A percentile compares a stretch with the other conserved stretches of the same genome.
Conservation (phyloP, 2,797 vertebrate species). For the Spheniscus humboldti region DNA sequence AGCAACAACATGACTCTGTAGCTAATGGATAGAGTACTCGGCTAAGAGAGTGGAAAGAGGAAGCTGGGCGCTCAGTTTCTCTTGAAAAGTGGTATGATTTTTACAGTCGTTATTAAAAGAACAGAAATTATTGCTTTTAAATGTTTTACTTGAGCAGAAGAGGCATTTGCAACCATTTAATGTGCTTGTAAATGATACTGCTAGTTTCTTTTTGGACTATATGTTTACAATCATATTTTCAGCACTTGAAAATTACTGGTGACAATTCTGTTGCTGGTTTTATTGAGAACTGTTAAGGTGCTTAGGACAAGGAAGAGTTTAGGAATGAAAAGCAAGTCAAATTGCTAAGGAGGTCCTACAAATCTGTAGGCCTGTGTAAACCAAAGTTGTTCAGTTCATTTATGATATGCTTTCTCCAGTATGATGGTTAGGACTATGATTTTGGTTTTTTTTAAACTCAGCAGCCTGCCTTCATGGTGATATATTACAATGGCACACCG, state of each 20-base stretch:
- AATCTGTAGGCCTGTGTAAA: background rate
- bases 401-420: background rate
- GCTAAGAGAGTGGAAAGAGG: background rate
- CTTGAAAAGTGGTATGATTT: background rate
- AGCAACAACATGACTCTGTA: background rate
- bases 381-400: background rate
- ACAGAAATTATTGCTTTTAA: background rate
- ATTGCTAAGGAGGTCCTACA: background rate
- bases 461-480: background rate
- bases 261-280: background rate
- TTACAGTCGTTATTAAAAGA: background rate
- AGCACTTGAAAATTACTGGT: background rate
- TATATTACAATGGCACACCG: background rate
- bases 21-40: background rate
- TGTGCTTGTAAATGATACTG: background rate
- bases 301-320: background rate
- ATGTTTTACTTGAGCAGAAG: background rate
- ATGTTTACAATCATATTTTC: background rate
- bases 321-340: background rate
- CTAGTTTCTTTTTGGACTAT: background rate
- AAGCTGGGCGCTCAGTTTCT: background rate
- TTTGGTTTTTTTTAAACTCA: background rate
- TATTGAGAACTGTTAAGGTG: background rate
- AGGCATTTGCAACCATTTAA: background rate
- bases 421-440: background rate